Conservation (phyloP, 2,113 vertebrate genomes). For the Colossoma macropomum region DNA sequence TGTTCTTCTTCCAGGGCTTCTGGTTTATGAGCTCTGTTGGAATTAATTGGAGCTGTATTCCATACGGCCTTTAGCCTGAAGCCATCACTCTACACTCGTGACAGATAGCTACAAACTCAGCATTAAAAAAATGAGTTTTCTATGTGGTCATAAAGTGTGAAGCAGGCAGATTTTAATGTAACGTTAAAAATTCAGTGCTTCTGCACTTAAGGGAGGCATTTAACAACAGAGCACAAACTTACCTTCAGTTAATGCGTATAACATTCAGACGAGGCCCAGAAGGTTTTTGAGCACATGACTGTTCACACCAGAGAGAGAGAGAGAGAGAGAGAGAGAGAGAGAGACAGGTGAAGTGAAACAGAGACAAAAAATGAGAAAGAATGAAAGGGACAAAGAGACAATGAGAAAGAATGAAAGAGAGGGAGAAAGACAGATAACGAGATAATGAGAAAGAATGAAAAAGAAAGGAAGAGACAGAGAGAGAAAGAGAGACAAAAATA, state of each 20-base stretch:
- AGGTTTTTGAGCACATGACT: no score
- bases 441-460: no score
- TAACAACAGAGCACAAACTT: no score
- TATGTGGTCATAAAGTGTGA: slow-evolving; percentile 53
- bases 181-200: slow-evolving; percentile 66
- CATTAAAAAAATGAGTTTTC: slow-evolving; percentile 1
- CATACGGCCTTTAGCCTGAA: slow-evolving; percentile 34
- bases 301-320: no score
- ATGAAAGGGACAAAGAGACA: no score
- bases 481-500: no score
- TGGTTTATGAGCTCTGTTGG: neutral
- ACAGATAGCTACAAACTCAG: slow-evolving; percentile 11
- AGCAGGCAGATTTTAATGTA: slow-evolving; percentile 71
- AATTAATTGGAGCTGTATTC: slow-evolving; percentile 40
- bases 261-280: no score
- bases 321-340: neutral
- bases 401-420: neutral
- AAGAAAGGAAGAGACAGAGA: no score
- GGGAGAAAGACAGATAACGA: no score
- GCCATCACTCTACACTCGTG: neutral
- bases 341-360: neutral
- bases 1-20: neutral
- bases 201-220: slow-evolving; percentile 66
- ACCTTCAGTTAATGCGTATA: no score
- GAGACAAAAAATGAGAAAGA: no score